Conservation (phyloP, 2,797 vertebrate genomes). For the Ficedula albicollis region DNA sequence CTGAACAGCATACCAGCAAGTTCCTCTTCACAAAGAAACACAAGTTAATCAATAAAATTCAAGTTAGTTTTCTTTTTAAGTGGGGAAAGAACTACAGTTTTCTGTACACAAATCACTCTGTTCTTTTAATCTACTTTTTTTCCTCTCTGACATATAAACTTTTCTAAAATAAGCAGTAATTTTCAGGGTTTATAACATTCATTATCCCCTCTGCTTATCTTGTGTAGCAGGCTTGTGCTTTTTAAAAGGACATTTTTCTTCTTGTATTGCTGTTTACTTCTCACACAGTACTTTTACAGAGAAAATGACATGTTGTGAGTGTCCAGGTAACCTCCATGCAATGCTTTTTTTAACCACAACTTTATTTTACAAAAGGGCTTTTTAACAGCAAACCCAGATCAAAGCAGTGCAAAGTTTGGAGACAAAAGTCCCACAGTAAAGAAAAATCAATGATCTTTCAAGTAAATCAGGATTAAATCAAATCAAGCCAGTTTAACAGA, state of each 20-base stretch:
- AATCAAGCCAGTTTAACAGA: conserved; percentile 59
- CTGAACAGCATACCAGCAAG: not conserved
- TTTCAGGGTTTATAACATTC: conserved; percentile 62
- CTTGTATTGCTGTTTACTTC: conserved; percentile 65
- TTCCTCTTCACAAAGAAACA: not conserved
- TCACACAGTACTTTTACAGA: conserved; percentile 60
- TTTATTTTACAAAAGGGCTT: conserved; percentile 58
- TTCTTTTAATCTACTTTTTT: conserved; percentile 50
- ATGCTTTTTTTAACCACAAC: conserved; percentile 28
- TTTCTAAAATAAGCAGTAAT: conserved; percentile 64
- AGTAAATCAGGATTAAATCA: conserved; percentile 72
- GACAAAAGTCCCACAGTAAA: conserved; percentile 53
- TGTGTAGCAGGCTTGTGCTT: conserved; percentile 26
- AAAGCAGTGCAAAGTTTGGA: conserved; percentile 61
- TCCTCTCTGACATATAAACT: conserved; percentile 47
- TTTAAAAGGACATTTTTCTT: conserved; percentile 64
- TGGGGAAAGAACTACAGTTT: not conserved
- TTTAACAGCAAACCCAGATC: conserved; percentile 44
- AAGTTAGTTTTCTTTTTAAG: not conserved
- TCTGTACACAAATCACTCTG: not conserved
- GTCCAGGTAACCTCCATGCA: conserved; percentile 50
- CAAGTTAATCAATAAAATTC: not conserved
- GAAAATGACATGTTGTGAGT: conserved; percentile 65
- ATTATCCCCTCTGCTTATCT: conserved; percentile 70
- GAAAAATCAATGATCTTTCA: conserved; percentile 71